Base-by-base conservation (phyloP, 2,888 invertebrate species). In the Lycophotia porphyrea region DNA sequence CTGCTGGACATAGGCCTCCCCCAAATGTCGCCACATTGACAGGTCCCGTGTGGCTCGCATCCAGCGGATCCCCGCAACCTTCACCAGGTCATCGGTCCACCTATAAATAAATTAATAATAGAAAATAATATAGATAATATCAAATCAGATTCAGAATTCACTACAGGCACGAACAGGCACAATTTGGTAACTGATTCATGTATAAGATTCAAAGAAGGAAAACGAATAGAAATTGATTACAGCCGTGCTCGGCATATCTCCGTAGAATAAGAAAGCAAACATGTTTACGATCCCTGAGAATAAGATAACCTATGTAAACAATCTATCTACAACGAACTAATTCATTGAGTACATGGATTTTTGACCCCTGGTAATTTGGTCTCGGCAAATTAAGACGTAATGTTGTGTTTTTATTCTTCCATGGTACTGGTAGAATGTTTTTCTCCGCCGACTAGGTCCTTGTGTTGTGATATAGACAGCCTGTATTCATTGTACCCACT, bases 231-330 rank as follows among this genome's bases (percentile, higher is more conserved):
- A 77, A 84, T 68, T 76, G 77, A 82, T 81, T 77, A 61, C 58
- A 44, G 39, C 47, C 66, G 27, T 68, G 65, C 24, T 78, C 68
- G 70, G 69, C 39, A 74, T 76, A 67, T 76, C 63, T 67, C 58
- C 13, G 47, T 39, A 66, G 66, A 77, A 44, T 71, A 66, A 74
- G 63, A 72, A 58, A 78, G 86, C 76, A 87, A 87, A 87, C 87
- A 87, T 84, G 84, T 87, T 87, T 81, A 83, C 80, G 66, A 70
- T 80, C 68, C 63, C 73, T 79, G 76, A 78, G 72, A 85, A 79
- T 73, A 24, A 76, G 58, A 78, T 79, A 36, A 64, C 36, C 69
- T 72, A 55, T 61, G 74, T 76, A 83, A 75, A 86, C 74, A 81
- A 79, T 78, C 74, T 79, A n/a, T 65, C 31, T 36, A 52, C 58